Evolutionary conservation across 2,888 invertebrate species (phyloP).

Genomic region (Macropis europaea): DNA sequence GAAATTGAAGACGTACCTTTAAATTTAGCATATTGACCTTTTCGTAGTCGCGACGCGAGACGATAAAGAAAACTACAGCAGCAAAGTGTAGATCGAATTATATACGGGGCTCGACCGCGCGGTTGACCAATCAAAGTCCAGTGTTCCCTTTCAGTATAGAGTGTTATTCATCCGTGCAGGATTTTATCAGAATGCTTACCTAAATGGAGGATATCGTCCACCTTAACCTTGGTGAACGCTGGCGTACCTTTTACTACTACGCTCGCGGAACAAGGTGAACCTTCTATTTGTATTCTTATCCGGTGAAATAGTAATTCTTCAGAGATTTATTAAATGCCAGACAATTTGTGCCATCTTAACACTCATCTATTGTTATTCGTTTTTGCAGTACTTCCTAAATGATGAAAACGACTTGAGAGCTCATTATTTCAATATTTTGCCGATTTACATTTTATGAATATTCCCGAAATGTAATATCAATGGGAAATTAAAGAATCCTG

Average conservation of each 20-base stretch:
- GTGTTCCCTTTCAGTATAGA: constrained; percentile 66
- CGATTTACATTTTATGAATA: too few relatives aligned
- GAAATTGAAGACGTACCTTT: constrained; percentile 61
- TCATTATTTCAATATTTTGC: too few relatives aligned
- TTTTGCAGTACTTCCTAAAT: too few relatives aligned
- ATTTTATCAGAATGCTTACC: constrained; percentile 58
- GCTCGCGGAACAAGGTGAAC: neutral
- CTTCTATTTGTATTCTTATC: neutral
- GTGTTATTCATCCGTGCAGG: constrained; percentile 48
- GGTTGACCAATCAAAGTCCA: constrained; percentile 66
- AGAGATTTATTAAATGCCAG: too few relatives aligned
- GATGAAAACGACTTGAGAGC: too few relatives aligned
- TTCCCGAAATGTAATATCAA: too few relatives aligned
- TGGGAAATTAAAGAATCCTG: too few relatives aligned
- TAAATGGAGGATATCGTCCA: constrained; percentile 57
- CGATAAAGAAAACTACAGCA: constrained; percentile 56
- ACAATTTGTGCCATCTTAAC: too few relatives aligned
- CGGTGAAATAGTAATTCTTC: too few relatives aligned
- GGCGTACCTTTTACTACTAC: constrained; percentile 63
- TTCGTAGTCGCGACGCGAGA: constrained; percentile 43
- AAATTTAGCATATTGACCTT: constrained; percentile 60
- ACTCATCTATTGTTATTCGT: too few relatives aligned
- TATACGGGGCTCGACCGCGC: constrained; percentile 64
- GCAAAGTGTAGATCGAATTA: constrained; percentile 70
- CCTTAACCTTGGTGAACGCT: constrained; percentile 73